These are phyloP conservation scores for Vespertilio murinus DNA, from an alignment of 2,797 vertebrate species.

Conservation along the genomic window DNA sequence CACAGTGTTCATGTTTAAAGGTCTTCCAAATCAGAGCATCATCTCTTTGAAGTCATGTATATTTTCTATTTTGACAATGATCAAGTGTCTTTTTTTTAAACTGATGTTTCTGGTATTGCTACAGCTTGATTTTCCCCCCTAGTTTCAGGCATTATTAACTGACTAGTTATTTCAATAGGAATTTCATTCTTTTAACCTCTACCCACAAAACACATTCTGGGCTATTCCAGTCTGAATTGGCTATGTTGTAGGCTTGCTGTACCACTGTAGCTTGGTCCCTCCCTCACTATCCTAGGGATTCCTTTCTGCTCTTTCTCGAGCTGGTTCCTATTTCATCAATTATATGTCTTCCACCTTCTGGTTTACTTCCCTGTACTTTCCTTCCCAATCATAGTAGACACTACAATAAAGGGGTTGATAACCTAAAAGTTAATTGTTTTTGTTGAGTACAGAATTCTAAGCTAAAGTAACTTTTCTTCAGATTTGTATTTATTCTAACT, in stretches of 20 bases:
- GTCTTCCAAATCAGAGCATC: neutral
- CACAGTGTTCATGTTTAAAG: neutral
- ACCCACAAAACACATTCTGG: neutral
- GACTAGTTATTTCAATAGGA: neutral
- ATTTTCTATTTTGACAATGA: neutral
- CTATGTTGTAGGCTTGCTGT: neutral
- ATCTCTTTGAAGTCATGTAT: neutral
- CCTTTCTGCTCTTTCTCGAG: neutral
- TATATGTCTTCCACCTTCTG: neutral
- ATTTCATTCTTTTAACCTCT: neutral
- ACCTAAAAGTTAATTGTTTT: neutral
- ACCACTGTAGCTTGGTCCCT: neutral
- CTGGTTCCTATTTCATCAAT: neutral
- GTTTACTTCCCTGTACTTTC: neutral
- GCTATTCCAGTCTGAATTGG: neutral
- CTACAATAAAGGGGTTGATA: neutral
- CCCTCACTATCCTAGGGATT: neutral
- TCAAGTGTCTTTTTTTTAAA: neutral
- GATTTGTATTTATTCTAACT: neutral
- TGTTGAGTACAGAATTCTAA: neutral
- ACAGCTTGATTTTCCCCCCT: neutral
- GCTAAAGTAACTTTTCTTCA: constrained; percentile 16
- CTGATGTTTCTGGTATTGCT: neutral
- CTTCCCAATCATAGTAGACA: neutral
- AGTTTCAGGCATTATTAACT: neutral